Conservation (phyloP, 2,113 vertebrate genomes). For the Aphyosemion australe region DNA sequence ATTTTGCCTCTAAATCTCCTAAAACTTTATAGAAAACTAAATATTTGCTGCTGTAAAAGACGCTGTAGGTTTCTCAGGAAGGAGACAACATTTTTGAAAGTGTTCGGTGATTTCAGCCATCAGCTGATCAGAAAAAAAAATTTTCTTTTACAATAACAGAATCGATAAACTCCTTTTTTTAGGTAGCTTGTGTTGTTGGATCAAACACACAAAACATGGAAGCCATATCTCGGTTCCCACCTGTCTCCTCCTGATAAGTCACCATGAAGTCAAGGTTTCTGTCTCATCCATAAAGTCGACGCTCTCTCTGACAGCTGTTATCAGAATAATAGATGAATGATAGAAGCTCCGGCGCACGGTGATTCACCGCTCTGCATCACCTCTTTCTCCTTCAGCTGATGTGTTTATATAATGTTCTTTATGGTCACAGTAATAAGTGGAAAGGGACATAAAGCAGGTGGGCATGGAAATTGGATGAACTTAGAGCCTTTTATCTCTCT, state of each 20-base stretch:
- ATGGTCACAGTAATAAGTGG: slow-evolving; percentile 13
- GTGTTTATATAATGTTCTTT: slow-evolving; percentile 37
- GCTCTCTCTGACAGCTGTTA: slow-evolving; percentile 22
- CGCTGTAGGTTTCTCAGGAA: background rate
- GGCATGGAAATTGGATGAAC: slow-evolving; percentile 22
- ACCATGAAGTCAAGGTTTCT: slow-evolving; percentile 23
- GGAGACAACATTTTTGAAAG: background rate
- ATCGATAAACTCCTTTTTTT: background rate
- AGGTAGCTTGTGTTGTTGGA: background rate
- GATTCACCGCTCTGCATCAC: slow-evolving; percentile 17
- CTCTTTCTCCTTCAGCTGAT: slow-evolving; percentile 37
- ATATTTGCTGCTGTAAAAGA: too few species aligned
- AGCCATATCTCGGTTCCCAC: background rate
- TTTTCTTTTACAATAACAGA: too few species aligned
- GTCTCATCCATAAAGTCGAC: slow-evolving; percentile 18
- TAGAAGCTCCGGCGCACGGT: slow-evolving; percentile 14
- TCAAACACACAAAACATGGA: background rate
- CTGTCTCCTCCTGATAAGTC: slow-evolving; percentile 11
- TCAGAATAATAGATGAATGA: slow-evolving; percentile 26
- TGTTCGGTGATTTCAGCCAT: too few species aligned
- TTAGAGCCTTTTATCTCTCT: slow-evolving; percentile 16
- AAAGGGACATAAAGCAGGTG: slow-evolving; percentile 13
- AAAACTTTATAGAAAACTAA: too few species aligned
- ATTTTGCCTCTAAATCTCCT: too few species aligned
- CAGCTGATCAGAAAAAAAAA: too few species aligned